Conservation (phyloP, 2,888 invertebrate species). For the Tromatobia lineatoria region DNA sequence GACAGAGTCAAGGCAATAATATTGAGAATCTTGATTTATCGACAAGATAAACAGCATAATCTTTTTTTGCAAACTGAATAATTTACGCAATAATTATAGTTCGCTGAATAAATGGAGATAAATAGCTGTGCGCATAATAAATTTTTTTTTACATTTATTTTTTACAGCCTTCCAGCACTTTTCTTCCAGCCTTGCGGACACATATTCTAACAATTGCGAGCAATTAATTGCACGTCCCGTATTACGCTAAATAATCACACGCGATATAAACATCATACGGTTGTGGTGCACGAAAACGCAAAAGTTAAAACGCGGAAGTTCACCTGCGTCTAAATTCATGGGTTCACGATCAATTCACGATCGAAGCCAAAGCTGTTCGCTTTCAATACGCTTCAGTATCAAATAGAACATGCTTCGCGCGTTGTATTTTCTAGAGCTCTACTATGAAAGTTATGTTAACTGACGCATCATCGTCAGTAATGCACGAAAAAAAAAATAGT, state of each 20-base stretch:
- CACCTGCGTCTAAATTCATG: background rate
- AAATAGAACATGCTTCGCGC: conserved; percentile 1
- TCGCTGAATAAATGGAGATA: conserved; percentile 2
- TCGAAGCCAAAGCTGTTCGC: background rate
- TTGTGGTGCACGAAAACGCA: background rate
- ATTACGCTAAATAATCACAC: background rate
- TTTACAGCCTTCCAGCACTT: no score
- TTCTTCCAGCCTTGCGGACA: no score
- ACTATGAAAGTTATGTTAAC: conserved; percentile 35
- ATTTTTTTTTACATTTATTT: background rate
- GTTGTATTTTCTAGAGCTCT: conserved; percentile 31
- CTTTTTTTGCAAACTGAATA: conserved; percentile 1
- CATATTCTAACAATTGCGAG: no score
- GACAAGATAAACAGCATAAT: background rate
- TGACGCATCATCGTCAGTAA: conserved; percentile 12
- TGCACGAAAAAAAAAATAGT: no score
- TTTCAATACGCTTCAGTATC: background rate
- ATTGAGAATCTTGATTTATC: conserved; percentile 3
- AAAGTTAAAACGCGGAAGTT: background rate
- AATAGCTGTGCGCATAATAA: background rate
- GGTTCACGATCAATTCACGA: background rate
- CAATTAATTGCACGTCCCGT: background rate
- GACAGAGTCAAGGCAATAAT: conserved; percentile 4
- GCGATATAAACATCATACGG: background rate
- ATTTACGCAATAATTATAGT: background rate